Base-by-base conservation (phyloP, 2,888 invertebrate genomes). In the Caenorhabditis sp. region DNA sequence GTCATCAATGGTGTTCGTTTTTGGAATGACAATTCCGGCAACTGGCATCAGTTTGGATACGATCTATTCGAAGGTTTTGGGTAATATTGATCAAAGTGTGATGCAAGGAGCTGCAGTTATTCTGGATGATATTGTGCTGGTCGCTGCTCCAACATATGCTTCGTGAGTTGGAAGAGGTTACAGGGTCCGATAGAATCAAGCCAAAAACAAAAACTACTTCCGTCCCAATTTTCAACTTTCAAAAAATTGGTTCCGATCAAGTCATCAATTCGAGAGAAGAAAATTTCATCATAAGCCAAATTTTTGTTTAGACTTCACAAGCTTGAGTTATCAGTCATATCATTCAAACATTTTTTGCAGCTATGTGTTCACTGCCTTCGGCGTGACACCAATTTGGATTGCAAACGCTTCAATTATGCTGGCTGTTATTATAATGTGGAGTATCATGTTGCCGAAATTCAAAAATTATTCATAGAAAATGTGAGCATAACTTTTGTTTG, bases 81-180 rank as follows among this genome's bases (percentile, higher is more conserved):
- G 76, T 38, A 64, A 65, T 12, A 73, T 77, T 27, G 73, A 77
- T 67, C 76, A 75, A 64, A 76, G 71, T 63, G 76, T 76, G 7
- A 76, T 76, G 76, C 76, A 76, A 60, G 76, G 76, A 12, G 66
- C 69, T 14, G 62, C 65, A 17, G 67, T 76, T 0, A 67, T 76
- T n/a, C 23, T 71, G 20, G 76, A 76, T 17, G 76, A 76, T 52
- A 71, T 76, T 20, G 43, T 76, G 23, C 43, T 68, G 23, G 71
- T 76, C 7, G 66, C 66, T 50, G 64, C 69, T 17, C 76, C 76
- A 14, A 71, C 68, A n/a, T 76, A 76, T 61, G 71, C 76, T n/a
- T 70, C 75, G 70, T 75, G 31, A 31, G 31, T 31, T n/a, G n/a
- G n/a, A n/a, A n/a, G n/a, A n/a, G n/a, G n/a, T n/a, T 31, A 7